A percentile compares a stretch with the other conserved stretches of the same genome.
Evolutionary conservation across 2,797 vertebrate species (phyloP).

Genomic region (Selene dorsalis): DNA sequence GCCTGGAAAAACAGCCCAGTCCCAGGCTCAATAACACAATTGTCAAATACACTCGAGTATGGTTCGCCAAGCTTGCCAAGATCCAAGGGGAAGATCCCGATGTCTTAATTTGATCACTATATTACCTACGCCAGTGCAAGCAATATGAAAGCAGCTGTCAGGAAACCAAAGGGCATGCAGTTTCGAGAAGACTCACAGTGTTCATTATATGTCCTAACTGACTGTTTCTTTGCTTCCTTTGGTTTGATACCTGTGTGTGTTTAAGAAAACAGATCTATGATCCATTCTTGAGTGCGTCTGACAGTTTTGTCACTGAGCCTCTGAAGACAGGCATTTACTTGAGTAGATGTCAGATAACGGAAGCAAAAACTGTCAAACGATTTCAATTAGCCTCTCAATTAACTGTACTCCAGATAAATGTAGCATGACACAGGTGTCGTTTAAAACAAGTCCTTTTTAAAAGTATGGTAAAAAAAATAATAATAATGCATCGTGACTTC

Average conservation of each 20-base stretch:
- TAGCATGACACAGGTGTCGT: background rate
- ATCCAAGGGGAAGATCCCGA: constrained; percentile 55
- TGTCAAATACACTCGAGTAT: constrained; percentile 62
- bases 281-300: constrained; percentile 22
- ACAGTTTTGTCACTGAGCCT: constrained; percentile 47
- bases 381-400: constrained; percentile 34
- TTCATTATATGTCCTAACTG: constrained; percentile 35
- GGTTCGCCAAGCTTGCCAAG: constrained; percentile 47
- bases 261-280: constrained; percentile 27
- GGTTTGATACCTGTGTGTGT: background rate
- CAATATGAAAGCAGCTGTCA: constrained; percentile 40
- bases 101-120: constrained; percentile 69
- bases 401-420: constrained; percentile 22
- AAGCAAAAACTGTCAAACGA: constrained; percentile 17
- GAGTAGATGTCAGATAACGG: constrained; percentile 8
- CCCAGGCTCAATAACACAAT: constrained; percentile 61
- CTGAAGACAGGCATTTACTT: constrained; percentile 24
- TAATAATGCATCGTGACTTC: constrained; percentile 20
- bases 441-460: background rate
- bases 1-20: constrained; percentile 62
- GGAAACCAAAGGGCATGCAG: constrained; percentile 7
- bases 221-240: constrained; percentile 11
- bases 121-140: constrained; percentile 34
- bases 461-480: constrained; percentile 10
- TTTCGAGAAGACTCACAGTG: constrained; percentile 15